Evolutionary conservation across 2,888 invertebrate genomes (phyloP).

Genomic region (Hetaerina titia): DNA sequence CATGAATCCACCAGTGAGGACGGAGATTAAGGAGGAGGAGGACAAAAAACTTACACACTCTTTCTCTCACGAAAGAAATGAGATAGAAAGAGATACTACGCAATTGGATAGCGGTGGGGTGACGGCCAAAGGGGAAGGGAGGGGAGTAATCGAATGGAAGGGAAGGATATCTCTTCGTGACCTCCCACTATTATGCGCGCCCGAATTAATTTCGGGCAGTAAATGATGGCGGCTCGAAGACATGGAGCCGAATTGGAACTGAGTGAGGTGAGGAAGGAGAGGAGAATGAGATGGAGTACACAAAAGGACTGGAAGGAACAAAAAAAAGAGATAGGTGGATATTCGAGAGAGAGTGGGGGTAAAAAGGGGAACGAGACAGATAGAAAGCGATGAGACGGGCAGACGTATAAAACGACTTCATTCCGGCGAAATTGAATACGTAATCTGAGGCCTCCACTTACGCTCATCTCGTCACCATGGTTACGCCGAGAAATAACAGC

Average conservation of each 20-base stretch:
- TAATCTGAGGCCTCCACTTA: neutral
- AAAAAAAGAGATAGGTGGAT: neutral
- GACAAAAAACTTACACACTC: neutral
- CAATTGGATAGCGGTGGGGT: neutral
- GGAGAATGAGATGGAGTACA: neutral
- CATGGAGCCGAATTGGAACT: neutral
- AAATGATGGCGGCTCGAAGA: neutral
- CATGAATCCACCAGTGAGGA: neutral
- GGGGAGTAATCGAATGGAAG: neutral
- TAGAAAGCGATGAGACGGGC: neutral
- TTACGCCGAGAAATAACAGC: no score
- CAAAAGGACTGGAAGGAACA: neutral
- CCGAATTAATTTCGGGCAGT: neutral
- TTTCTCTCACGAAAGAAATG: neutral
- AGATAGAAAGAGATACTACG: neutral
- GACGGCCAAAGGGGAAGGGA: neutral
- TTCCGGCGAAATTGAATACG: constrained; percentile 1
- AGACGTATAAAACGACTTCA: constrained; percentile 17
- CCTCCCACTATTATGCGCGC: neutral
- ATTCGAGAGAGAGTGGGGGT: neutral
- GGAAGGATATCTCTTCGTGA: neutral
- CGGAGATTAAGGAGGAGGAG: neutral
- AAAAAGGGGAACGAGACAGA: neutral
- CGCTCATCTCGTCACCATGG: neutral
- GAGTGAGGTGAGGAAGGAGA: neutral